Percentiles rank a stretch among this genome's conserved stretches.
phyloP scores from a whole-genome alignment of 2,113 vertebrate genomes.

The Oreocharis arfaki region DNA sequence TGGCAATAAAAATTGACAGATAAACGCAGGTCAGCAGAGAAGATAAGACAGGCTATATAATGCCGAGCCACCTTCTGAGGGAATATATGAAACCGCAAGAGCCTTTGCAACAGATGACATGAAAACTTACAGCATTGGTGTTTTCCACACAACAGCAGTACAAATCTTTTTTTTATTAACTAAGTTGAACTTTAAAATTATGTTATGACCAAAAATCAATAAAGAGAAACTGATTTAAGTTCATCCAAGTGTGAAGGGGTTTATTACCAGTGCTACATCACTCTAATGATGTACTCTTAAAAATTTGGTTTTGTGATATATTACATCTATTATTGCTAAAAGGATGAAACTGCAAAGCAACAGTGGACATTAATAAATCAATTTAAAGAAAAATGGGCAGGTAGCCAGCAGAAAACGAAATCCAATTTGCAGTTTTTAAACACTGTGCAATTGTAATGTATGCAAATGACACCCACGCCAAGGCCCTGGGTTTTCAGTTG shows the following conservation, averaged over 20 bases:
- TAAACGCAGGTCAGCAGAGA: not conserved
- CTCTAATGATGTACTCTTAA: slow-evolving; percentile 87
- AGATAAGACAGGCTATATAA: slow-evolving; percentile 24
- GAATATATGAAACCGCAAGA: slow-evolving; percentile 22
- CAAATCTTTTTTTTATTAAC: slow-evolving; percentile 85
- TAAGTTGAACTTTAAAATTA: slow-evolving; percentile 88
- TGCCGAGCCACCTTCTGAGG: slow-evolving; percentile 1
- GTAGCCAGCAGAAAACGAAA: slow-evolving; percentile 69
- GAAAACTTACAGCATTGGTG: slow-evolving; percentile 67
- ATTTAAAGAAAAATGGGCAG: slow-evolving; percentile 75
- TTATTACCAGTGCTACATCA: slow-evolving; percentile 85
- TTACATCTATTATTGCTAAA: slow-evolving; percentile 85
- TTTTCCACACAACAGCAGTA: slow-evolving; percentile 65
- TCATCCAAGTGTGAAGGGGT: slow-evolving; percentile 84
- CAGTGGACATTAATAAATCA: slow-evolving; percentile 83
- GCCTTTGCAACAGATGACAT: slow-evolving; percentile 44
- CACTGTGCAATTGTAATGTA: slow-evolving; percentile 52
- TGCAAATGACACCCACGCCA: slow-evolving; percentile 30
- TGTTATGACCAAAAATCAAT: slow-evolving; percentile 88
- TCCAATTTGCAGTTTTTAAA: slow-evolving; percentile 62
- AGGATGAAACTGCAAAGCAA: slow-evolving; percentile 83
- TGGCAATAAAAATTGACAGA: slow-evolving; percentile 31
- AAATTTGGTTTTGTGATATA: slow-evolving; percentile 86
- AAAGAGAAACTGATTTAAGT: slow-evolving; percentile 89
- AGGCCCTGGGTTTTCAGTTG: not conserved